Evolutionary conservation across 2,797 vertebrate genomes (phyloP), one percentile per base, ranked within the genome.

Genomic region (Borostomias antarcticus): DNA sequence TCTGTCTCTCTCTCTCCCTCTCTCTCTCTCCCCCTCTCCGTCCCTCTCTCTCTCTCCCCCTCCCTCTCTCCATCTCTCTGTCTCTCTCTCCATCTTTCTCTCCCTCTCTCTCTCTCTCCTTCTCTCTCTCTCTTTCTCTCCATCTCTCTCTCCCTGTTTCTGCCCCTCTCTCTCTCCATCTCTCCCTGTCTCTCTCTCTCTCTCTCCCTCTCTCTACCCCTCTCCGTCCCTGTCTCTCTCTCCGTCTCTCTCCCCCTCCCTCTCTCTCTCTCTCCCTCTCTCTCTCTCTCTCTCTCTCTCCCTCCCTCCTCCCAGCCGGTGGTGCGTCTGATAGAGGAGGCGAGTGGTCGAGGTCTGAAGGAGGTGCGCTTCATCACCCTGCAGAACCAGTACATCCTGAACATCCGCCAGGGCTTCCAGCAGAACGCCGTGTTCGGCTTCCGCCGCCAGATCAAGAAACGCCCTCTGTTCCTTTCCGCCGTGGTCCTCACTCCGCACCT

Each of bases 321-420:
- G 77, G 93, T 98, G 48, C 93, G 95, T 76, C 74, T 98, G 81
- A 98, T 99, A 32, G 96, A 98, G 84, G 95, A 98, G 86, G 96
- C 97, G 1, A 95, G 92, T 48, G 94, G 89, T 17, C 91, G 96
- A 26, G 96, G 97, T 47, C 91, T 99, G 69, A 96, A 96, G 78
- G 97, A 99, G 85, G 95, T 99, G 29, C 95, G 97, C 1, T 98
- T 99, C 77, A 94, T 98, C 58, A 99, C 96, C 54, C 95, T 97
- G 88, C 96, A 98, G 83, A 98, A 97, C 83, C 96, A 98, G 82
- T 98, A 98, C 67, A 96, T 97, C 85, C 90, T 99, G 69, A 98
- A 98, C 85, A 94, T 96, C 87, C 91, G 88, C 60, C 95, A 96
- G 63, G 95, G 95, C 68, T 96, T 96, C 91, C 96, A 97, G 89